Percentiles rank a stretch among this genome's conserved stretches.
phyloP scores from a whole-genome alignment of 2,113 vertebrate genomes.

The Muntiacus reevesi region DNA sequence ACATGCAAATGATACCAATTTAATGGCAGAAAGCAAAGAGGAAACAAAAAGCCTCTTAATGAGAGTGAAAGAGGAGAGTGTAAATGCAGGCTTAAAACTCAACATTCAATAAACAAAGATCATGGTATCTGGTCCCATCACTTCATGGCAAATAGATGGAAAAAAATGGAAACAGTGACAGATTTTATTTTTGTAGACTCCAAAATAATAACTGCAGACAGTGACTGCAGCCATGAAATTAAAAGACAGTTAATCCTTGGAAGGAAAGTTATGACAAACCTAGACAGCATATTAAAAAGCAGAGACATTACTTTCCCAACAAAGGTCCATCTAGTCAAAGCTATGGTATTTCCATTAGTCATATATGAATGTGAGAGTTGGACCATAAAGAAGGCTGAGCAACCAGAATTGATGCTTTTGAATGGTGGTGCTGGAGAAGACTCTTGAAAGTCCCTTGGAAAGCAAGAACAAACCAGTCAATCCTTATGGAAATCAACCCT shows the following conservation, averaged over 20 bases:
- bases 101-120: neutral
- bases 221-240: neutral
- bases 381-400: neutral
- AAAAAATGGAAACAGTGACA: accelerated
- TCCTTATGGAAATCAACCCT: neutral
- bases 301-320: neutral
- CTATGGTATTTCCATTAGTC: neutral
- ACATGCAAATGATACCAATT: neutral
- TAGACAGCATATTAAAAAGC: neutral
- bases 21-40: neutral
- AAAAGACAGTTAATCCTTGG: neutral
- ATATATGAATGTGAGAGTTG: neutral
- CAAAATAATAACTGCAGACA: neutral
- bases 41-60: neutral
- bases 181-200: neutral
- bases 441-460: neutral
- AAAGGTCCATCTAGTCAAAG: neutral
- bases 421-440: neutral
- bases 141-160: neutral
- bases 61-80: neutral
- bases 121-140: neutral
- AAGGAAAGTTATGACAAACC: neutral
- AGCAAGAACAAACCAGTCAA: neutral
- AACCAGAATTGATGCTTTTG: neutral
- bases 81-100: neutral